A percentile compares a stretch with the other conserved stretches of the same genome.
Conservation (phyloP, 1,140 invertebrate genomes). For the Rhagoletis pomonella region DNA sequence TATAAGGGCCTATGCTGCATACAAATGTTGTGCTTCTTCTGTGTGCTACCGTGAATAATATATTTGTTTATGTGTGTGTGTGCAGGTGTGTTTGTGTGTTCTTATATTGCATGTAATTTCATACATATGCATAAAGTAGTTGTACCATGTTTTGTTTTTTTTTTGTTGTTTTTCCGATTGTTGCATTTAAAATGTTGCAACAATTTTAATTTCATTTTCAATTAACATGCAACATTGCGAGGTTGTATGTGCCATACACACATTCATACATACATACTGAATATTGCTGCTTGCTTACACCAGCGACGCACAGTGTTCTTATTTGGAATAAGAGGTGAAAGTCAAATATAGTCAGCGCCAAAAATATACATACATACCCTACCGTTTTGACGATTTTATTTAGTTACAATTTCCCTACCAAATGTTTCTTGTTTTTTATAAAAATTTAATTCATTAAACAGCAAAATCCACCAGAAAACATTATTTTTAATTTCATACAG, state of each 20-base stretch:
- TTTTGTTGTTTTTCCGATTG: conserved; percentile 12
- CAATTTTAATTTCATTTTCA: conserved; percentile 49
- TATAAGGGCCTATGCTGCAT: conserved; percentile 12
- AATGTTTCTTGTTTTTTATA: too few relatives aligned
- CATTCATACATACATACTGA: neutral
- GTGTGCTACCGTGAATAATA: neutral
- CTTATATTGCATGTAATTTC: neutral
- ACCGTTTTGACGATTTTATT: too few relatives aligned
- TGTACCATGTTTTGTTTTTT: neutral
- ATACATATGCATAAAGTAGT: neutral
- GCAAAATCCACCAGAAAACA: too few relatives aligned
- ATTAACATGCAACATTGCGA: conserved; percentile 44
- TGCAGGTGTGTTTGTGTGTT: neutral
- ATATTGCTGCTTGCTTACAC: too few relatives aligned
- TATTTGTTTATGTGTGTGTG: neutral
- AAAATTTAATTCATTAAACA: too few relatives aligned
- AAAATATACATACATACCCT: too few relatives aligned
- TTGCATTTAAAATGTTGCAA: conserved; percentile 51
- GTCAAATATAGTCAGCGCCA: too few relatives aligned
- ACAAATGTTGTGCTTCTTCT: too few relatives aligned
- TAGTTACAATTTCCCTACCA: too few relatives aligned
- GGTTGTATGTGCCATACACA: neutral
- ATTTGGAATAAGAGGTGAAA: too few relatives aligned
- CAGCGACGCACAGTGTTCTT: too few relatives aligned
- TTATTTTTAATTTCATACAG: too few relatives aligned